phyloP scores from a whole-genome alignment of 2,797 vertebrate genomes.

The Podargus strigoides region DNA sequence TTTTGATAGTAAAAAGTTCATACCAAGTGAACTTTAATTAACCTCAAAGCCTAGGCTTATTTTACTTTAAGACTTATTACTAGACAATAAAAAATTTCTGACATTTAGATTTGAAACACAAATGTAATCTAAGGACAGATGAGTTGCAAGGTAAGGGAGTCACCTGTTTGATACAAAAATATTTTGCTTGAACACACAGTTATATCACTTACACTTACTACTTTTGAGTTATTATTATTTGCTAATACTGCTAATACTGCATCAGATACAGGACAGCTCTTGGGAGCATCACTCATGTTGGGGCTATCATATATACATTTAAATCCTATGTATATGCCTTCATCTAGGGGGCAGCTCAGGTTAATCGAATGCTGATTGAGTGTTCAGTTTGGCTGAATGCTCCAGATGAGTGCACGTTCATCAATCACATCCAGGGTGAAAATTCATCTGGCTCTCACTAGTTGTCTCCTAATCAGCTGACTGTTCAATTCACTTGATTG shows the following conservation, averaged over 20 bases:
- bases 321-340: not conserved
- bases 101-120: not conserved
- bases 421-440: conserved; percentile 10
- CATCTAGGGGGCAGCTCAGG: not conserved
- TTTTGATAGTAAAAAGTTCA: not conserved
- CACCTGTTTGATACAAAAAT: not conserved
- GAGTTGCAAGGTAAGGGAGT: not conserved
- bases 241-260: not conserved
- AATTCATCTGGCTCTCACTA: not conserved
- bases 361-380: not conserved
- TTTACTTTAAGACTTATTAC: not conserved
- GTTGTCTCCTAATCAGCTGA: conserved; percentile 1
- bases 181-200: not conserved
- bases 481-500: conserved; percentile 33
- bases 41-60: not conserved
- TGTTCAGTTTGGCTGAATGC: not conserved
- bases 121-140: not conserved
- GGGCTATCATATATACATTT: not conserved
- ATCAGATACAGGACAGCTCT: not conserved
- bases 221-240: not conserved
- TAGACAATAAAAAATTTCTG: not conserved
- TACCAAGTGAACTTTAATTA: conserved; percentile 46
- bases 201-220: not conserved
- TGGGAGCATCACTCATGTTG: not conserved
- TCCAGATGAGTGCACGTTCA: not conserved